Percentiles rank a stretch among this genome's conserved stretches.
These are phyloP conservation scores for Syngnathus acus DNA, from an alignment of 2,797 vertebrate genomes.

Conservation along the genomic window DNA sequence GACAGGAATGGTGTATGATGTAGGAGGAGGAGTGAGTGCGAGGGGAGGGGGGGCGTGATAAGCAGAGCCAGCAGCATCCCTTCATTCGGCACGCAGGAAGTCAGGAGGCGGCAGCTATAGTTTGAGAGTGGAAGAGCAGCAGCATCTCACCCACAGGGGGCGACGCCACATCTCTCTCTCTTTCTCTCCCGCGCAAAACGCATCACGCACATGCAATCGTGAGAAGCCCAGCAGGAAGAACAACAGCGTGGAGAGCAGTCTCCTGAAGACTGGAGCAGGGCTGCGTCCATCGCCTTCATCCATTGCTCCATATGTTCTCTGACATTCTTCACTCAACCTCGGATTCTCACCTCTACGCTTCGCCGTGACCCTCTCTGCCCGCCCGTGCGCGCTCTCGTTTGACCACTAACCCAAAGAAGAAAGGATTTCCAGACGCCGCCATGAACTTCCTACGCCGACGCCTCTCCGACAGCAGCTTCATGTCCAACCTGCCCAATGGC, in stretches of 20 bases:
- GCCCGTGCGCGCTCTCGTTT: constrained; percentile 8
- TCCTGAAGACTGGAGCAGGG: constrained; percentile 58
- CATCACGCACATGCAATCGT: constrained; percentile 37
- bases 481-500: constrained; percentile 96
- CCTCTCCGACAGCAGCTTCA: constrained; percentile 97
- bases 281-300: constrained; percentile 46
- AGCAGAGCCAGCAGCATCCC: constrained; percentile 58
- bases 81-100: constrained; percentile 55
- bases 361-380: constrained; percentile 3
- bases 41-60: constrained; percentile 45
- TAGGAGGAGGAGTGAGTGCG: constrained; percentile 50
- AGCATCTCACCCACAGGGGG: constrained; percentile 42
- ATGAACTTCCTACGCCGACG: constrained; percentile 98
- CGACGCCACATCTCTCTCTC: constrained; percentile 41
- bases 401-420: constrained; percentile 13
- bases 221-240: constrained; percentile 50
- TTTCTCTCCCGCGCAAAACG: constrained; percentile 10
- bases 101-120: constrained; percentile 47
- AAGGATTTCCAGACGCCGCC: constrained; percentile 42
- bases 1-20: constrained; percentile 54
- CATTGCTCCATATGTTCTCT: constrained; percentile 23
- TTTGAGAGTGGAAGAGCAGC: constrained; percentile 34
- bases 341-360: constrained; percentile 16
- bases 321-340: constrained; percentile 43
- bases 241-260: constrained; percentile 54